Evolutionary conservation across 2,797 vertebrate genomes (phyloP).

Genomic region (Cynodonichthys magdalenae): DNA sequence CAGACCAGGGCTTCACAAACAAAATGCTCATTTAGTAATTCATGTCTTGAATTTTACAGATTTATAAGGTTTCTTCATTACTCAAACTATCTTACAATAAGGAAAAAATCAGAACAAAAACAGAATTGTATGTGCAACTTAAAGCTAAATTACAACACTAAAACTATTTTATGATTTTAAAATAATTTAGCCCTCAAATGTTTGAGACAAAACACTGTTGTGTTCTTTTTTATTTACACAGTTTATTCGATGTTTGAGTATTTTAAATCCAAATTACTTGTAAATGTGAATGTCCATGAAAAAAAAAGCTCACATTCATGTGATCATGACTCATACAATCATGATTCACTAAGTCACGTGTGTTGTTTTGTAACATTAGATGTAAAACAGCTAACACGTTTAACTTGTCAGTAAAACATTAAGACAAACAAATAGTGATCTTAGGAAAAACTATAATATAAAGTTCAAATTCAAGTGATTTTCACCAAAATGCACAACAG

Average conservation of each 20-base stretch:
- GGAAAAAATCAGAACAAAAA: background rate
- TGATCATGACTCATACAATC: conserved; percentile 3
- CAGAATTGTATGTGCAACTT: no score
- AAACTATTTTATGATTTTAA: no score
- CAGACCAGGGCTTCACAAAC: no score
- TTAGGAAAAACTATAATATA: background rate
- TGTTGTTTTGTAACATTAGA: background rate
- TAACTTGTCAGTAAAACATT: background rate
- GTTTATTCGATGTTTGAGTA: background rate
- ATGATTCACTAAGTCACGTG: conserved; percentile 14
- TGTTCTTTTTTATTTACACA: no score
- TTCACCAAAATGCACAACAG: conserved; percentile 14
- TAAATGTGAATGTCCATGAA: no score
- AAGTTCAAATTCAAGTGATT: background rate
- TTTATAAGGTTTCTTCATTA: background rate
- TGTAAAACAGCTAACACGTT: background rate
- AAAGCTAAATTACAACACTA: no score
- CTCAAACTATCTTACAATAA: background rate
- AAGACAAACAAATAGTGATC: background rate
- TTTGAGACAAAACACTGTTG: no score
- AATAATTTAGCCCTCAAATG: no score
- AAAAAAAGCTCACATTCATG: background rate
- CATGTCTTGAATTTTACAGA: fast-evolving
- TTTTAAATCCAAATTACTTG: background rate
- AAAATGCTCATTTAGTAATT: no score